These are phyloP conservation scores for Cheiracanthium punctorium DNA, from an alignment of 2,888 invertebrate genomes.

Conservation along the genomic window DNA sequence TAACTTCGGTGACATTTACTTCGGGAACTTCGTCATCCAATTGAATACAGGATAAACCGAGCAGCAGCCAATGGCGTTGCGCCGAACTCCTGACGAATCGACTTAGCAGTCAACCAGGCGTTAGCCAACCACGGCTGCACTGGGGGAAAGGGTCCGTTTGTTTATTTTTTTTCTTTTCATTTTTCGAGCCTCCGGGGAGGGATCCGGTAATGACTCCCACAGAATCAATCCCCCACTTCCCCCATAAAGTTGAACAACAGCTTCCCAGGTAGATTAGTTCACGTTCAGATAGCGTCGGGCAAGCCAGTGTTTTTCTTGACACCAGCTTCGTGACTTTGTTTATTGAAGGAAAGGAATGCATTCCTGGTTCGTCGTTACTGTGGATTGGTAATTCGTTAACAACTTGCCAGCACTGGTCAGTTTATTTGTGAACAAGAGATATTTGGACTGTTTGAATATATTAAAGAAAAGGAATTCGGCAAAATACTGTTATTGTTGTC, in stretches of 20 bases:
- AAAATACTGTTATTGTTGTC: no score
- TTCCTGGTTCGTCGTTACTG: no score
- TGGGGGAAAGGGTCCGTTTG: no score
- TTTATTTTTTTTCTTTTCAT: neutral
- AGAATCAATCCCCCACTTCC: neutral
- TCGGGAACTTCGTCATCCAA: neutral
- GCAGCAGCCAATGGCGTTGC: neutral
- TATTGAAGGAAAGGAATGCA: no score
- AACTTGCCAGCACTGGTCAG: no score
- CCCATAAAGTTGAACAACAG: neutral
- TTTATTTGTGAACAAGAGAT: no score
- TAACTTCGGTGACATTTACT: neutral
- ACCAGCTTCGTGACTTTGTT: no score
- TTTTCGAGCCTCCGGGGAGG: neutral
- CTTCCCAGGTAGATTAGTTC: neutral
- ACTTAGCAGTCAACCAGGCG: conserved; percentile 5
- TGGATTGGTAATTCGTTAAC: no score
- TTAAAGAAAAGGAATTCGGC: no score
- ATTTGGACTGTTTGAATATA: no score
- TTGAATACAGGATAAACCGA: neutral
- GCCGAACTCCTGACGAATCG: conserved; percentile 5
- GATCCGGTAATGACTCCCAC: neutral
- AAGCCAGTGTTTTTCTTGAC: no score
- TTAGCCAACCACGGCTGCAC: neutral
- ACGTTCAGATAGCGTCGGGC: no score